Percentiles rank a stretch among this genome's conserved stretches.
These are phyloP conservation scores for Kuschelorhynchus macadamiae DNA, from an alignment of 2,888 invertebrate genomes.

Conservation along the genomic window DNA sequence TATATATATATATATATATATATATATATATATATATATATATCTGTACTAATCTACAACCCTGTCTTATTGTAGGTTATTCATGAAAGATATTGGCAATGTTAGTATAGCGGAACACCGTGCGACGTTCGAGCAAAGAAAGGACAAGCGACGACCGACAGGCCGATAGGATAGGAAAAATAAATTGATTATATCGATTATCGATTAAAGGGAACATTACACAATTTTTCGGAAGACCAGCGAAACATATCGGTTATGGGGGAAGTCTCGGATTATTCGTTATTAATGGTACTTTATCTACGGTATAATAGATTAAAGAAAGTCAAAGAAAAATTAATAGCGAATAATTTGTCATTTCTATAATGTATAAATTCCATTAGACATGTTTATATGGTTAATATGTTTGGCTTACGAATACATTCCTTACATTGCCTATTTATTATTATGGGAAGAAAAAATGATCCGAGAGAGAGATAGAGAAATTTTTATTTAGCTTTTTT, in stretches of 20 bases:
- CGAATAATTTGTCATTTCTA: constrained; percentile 9
- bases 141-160: constrained; percentile 40
- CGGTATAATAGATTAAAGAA: constrained; percentile 1
- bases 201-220: constrained; percentile 46
- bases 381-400: no score
- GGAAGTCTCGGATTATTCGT: constrained; percentile 42
- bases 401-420: no score
- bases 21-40: no score
- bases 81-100: constrained; percentile 20
- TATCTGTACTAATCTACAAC: no score
- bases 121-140: constrained; percentile 19
- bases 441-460: no score
- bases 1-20: no score
- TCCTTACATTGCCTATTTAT: no score
- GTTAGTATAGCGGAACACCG: constrained; percentile 21
- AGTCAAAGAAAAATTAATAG: constrained; percentile 2
- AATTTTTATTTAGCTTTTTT: no score
- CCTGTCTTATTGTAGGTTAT: constrained; percentile 10
- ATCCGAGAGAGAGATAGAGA: no score
- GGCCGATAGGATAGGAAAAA: constrained; percentile 27
- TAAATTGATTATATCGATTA: constrained; percentile 49
- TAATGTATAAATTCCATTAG: background rate
- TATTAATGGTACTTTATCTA: constrained; percentile 37
- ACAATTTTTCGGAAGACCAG: constrained; percentile 45
- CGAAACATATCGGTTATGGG: constrained; percentile 37